Evolutionary conservation across 1,140 invertebrate genomes (phyloP).

Genomic region (Lepidotrigona ventralis): DNA sequence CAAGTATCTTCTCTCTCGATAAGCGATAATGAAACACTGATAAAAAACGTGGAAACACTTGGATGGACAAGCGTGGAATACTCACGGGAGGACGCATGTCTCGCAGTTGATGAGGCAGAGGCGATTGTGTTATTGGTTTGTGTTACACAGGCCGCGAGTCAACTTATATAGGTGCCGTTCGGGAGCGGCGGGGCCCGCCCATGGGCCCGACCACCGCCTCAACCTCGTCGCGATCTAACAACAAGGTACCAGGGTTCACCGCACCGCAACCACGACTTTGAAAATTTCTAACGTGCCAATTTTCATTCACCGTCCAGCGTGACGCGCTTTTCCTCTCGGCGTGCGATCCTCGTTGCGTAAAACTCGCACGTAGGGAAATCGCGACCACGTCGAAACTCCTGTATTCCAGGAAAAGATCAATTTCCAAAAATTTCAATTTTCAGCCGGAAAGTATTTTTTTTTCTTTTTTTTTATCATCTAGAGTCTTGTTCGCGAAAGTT

Average conservation of each 20-base stretch:
- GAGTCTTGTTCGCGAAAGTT: too few species aligned
- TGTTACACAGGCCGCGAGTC: constrained; percentile 69
- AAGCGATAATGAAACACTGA: background rate
- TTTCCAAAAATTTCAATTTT: too few species aligned
- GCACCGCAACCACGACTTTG: constrained; percentile 66
- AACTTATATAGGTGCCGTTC: constrained; percentile 78
- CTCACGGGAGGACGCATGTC: constrained; percentile 76
- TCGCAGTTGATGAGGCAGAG: constrained; percentile 69
- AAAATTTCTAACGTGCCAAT: constrained; percentile 60
- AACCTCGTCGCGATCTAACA: constrained; percentile 48
- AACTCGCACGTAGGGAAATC: background rate
- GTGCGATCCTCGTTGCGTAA: background rate
- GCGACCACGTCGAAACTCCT: background rate
- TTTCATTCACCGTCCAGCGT: constrained; percentile 40
- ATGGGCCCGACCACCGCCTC: constrained; percentile 77
- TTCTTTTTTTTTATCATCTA: too few species aligned
- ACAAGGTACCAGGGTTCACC: constrained; percentile 51
- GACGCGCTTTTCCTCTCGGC: constrained; percentile 10
- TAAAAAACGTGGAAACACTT: constrained; percentile 11
- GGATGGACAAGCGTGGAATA: constrained; percentile 45
- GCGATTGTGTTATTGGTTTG: constrained; percentile 76
- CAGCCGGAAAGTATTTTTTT: too few species aligned
- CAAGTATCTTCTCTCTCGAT: background rate
- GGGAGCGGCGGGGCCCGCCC: constrained; percentile 78
- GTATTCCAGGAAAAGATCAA: background rate